Evolutionary conservation across 2,113 vertebrate species (phyloP), one percentile per base, ranked within the genome.

Genomic region (Neoarius graeffei): DNA sequence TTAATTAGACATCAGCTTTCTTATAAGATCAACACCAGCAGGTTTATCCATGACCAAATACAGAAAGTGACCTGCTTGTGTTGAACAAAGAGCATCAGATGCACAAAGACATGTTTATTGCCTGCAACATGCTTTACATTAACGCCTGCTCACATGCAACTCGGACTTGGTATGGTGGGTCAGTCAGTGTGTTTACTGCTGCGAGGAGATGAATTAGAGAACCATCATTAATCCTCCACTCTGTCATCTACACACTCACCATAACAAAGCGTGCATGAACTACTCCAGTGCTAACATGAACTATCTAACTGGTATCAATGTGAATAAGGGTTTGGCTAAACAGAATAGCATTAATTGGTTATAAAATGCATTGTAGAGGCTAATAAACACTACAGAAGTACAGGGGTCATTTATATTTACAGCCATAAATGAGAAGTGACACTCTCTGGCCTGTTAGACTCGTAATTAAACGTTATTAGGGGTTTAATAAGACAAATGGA

Each of bases 101-200:
- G 35, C 23, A 84, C 54, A 83, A 73, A 56, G 64, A 35, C 17
- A 35, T 83, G 7, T 95, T 81, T 27, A 57, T 81, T 17, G 50
- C 25, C 50, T 79, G 77, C n/a, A 57, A 5, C 54, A 19, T 81
- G 13, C 54, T 81, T 81, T 59, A 54, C 5, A 59, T 81, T 81
- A 81, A 57, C 7, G 15, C 54, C 54, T 59, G n/a, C 11, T 1
- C 50, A 79, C 25, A 13, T 27, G 10, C 23, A 52, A 4, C 27
- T 11, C 23, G 69, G 19, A 10, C 73, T 50, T 25, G 7, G 35
- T 42, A 23, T 48, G 9, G 7, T 50, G 8, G 69, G 19, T 76
- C 73, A 11, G 73, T 50, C 42, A 42, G 1, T 10, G 19, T 7
- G 19, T 42, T 10, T 4, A 42, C 69, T 1, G n/a, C n/a, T 14